Conservation (phyloP, 2,797 vertebrate species). For the Phalloptychus januarius region DNA sequence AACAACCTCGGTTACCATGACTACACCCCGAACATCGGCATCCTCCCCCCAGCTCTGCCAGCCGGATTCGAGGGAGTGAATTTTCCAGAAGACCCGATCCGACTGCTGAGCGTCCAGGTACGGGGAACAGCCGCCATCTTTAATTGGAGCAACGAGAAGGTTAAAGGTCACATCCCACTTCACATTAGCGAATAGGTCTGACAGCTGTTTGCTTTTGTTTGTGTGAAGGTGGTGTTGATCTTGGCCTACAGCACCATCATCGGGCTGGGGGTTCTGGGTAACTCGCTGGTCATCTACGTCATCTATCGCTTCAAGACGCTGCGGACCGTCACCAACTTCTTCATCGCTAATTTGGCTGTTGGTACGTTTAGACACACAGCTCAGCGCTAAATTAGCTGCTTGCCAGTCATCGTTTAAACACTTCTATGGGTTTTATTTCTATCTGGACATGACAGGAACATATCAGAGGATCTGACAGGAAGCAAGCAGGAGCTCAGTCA, state of each 20-base stretch:
- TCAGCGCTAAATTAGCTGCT: neutral
- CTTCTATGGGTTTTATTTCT: neutral
- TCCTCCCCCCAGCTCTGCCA: slow-evolving; percentile 20
- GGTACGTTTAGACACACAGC: slow-evolving; percentile 53
- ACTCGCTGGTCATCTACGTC: slow-evolving; percentile 93
- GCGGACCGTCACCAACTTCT: slow-evolving; percentile 95
- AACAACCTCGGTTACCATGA: slow-evolving; percentile 30
- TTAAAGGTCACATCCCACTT: neutral
- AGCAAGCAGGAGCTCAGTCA: neutral
- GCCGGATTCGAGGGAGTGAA: slow-evolving; percentile 42
- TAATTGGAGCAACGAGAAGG: neutral
- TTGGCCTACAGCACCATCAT: slow-evolving; percentile 94
- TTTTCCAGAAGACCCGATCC: slow-evolving; percentile 85
- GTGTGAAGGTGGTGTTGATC: slow-evolving; percentile 87
- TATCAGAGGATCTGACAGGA: neutral
- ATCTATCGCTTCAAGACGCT: slow-evolving; percentile 93
- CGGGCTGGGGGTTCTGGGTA: slow-evolving; percentile 90
- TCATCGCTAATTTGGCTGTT: slow-evolving; percentile 94
- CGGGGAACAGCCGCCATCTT: neutral
- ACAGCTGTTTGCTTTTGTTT: slow-evolving; percentile 9
- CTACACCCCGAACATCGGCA: slow-evolving; percentile 11
- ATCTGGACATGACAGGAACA: neutral
- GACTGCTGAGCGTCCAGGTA: slow-evolving; percentile 88
- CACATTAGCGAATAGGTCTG: neutral
- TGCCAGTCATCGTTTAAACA: neutral